Evolutionary conservation across 2,797 vertebrate species (phyloP), one percentile per base, ranked within the genome.

Genomic region (Pantherophis vulpinus): DNA sequence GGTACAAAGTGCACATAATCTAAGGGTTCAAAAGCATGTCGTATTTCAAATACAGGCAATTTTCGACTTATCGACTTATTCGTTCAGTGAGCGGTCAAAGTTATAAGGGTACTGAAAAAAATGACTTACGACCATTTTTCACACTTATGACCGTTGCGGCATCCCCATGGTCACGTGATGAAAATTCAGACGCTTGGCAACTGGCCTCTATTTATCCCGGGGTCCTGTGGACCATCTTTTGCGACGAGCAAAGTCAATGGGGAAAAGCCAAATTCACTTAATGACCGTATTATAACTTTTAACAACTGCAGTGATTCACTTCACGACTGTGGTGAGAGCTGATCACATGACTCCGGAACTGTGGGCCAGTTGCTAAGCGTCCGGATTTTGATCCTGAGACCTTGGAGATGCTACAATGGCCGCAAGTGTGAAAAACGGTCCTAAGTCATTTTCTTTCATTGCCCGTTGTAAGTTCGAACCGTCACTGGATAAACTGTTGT

Each of bases 221-320:
- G 63, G 4, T n/a, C 12, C 11, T 0, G 12, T n/a, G 63, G 29
- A 2, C 11, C 63, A 9, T 8, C 27, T 66, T 66, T 66, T 66
- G 29, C 29, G 29, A 29, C 0, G 1, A n/a, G 12, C 12, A 29
- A 66, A n/a, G 29, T 66, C 63, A 13, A 13, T 13, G 61, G 61
- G 27, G 61, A 29, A 29, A 47, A 47, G 61, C 11, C 11, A n/a
- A 12, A 66, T 66, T 66, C 63, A n/a, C 29, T n/a, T 66, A 66
- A n/a, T 0, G 4, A 66, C 63, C 0, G 0, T n/a, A 1, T n/a
- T 5, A n/a, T 14, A 2, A 1, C 25, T 61, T 59, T 59, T 66
- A 66, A n/a, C 1, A 0, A n/a, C 29, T 5, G 27, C 12, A 66
- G 63, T 12, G 18, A 59, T 59, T 23, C 58, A 23, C 58, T 59